phyloP scores from a whole-genome alignment of 2,113 vertebrate genomes.

The Rhombomys opimus region DNA sequence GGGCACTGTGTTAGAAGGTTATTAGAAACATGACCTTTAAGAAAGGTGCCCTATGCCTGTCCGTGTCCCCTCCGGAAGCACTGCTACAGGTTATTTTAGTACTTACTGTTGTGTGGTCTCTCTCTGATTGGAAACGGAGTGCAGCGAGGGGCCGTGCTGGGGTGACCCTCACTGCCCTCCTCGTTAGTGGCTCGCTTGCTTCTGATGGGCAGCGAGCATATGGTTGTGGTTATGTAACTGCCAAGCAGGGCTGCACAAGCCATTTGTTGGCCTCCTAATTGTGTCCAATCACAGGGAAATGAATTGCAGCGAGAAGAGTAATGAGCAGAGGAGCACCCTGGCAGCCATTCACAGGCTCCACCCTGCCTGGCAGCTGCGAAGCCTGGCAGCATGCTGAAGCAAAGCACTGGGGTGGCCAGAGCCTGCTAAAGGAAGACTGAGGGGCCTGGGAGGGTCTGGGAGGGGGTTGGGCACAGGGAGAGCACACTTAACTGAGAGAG shows the following conservation, averaged over 20 bases:
- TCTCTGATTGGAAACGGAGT: slow-evolving; percentile 9
- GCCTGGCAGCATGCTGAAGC: neutral
- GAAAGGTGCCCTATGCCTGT: neutral
- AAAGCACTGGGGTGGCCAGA: neutral
- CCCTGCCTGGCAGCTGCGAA: slow-evolving; percentile 11
- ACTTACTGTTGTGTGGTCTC: neutral
- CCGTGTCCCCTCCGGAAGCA: neutral
- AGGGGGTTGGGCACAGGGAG: neutral
- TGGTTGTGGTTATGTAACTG: slow-evolving; percentile 67
- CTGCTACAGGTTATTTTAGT: neutral
- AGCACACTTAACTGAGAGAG: neutral
- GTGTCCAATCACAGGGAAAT: slow-evolving; percentile 76
- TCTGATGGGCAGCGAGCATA: neutral
- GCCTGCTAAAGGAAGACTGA: neutral
- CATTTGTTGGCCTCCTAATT: slow-evolving; percentile 72
- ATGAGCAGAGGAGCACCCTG: slow-evolving; percentile 63
- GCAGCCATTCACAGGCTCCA: slow-evolving; percentile 52
- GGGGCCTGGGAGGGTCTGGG: fast-evolving
- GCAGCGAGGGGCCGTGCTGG: slow-evolving; percentile 1
- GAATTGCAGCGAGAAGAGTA: slow-evolving; percentile 69
- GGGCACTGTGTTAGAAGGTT: neutral
- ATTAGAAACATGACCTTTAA: neutral
- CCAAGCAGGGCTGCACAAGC: slow-evolving; percentile 37
- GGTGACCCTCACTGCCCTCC: slow-evolving; percentile 50
- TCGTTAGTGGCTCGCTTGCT: slow-evolving; percentile 61